phyloP scores from a whole-genome alignment of 2,797 vertebrate species.

The Nannoperca obscura region DNA sequence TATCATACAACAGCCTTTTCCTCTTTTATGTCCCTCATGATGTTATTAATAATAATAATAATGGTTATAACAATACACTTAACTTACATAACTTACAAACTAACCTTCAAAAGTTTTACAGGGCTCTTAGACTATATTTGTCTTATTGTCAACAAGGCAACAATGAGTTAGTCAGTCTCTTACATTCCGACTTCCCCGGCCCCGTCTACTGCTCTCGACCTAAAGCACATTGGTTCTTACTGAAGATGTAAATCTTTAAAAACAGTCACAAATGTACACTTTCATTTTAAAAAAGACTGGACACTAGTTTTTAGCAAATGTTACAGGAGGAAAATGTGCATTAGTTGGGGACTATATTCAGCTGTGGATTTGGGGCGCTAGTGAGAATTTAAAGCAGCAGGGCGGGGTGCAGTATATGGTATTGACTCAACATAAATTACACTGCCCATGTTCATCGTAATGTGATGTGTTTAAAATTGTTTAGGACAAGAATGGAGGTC shows the following conservation, averaged over 20 bases:
- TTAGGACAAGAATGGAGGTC: no score
- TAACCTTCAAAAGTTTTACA: neutral
- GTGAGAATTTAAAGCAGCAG: no score
- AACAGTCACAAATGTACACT: neutral
- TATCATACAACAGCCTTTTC: neutral
- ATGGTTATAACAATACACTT: neutral
- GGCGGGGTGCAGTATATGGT: no score
- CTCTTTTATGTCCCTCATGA: conserved; percentile 9
- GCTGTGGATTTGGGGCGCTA: no score
- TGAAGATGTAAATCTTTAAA: neutral
- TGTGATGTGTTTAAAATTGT: no score
- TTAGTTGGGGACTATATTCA: no score
- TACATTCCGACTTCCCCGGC: neutral
- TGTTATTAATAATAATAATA: neutral
- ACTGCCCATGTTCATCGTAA: no score
- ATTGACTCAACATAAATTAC: no score
- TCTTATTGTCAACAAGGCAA: neutral
- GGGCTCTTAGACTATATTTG: neutral
- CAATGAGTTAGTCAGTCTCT: neutral
- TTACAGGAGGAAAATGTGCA: neutral
- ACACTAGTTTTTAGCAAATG: neutral
- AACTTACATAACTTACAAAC: neutral
- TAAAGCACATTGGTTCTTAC: neutral
- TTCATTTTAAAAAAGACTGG: neutral
- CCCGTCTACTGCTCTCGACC: neutral